phyloP scores from a whole-genome alignment of 1,140 invertebrate species.

The Atta texana region DNA sequence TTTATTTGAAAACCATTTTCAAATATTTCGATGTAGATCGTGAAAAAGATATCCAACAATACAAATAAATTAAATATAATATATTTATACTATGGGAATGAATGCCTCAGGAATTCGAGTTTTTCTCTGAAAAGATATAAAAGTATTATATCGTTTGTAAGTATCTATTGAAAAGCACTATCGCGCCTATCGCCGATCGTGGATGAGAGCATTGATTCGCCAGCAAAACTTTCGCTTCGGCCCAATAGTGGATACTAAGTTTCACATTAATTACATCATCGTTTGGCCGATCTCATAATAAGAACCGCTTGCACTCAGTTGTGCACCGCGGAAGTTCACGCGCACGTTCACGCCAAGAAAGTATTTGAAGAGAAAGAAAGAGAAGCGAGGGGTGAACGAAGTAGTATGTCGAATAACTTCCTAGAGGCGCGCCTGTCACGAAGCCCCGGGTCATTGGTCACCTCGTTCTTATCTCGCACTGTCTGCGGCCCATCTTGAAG shows the following conservation, averaged over 20 bases:
- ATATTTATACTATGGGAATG: background rate
- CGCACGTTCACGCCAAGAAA: conserved; percentile 13
- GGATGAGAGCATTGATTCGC: background rate
- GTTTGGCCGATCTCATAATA: conserved; percentile 29
- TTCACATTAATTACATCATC: conserved; percentile 60
- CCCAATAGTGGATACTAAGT: conserved; percentile 17
- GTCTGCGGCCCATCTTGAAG: conserved; percentile 67
- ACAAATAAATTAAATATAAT: background rate
- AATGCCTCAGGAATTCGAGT: background rate
- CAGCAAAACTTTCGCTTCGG: conserved; percentile 38
- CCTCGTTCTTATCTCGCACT: conserved; percentile 78
- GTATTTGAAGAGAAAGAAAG: conserved; percentile 47
- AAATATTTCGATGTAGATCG: background rate
- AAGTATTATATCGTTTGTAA: background rate
- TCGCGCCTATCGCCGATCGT: background rate
- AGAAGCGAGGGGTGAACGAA: conserved; percentile 64
- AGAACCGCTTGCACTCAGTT: conserved; percentile 13
- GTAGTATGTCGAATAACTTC: conserved; percentile 80
- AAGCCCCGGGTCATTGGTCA: conserved; percentile 82
- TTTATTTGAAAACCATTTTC: too few species aligned
- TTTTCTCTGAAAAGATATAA: background rate
- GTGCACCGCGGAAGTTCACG: conserved; percentile 58
- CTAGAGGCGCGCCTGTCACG: conserved; percentile 84
- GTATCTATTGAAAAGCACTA: conserved; percentile 8
- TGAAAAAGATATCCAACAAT: background rate